These are phyloP conservation scores for Agapetus fuscipes DNA, from an alignment of 2,888 invertebrate genomes.

Conservation along the genomic window DNA sequence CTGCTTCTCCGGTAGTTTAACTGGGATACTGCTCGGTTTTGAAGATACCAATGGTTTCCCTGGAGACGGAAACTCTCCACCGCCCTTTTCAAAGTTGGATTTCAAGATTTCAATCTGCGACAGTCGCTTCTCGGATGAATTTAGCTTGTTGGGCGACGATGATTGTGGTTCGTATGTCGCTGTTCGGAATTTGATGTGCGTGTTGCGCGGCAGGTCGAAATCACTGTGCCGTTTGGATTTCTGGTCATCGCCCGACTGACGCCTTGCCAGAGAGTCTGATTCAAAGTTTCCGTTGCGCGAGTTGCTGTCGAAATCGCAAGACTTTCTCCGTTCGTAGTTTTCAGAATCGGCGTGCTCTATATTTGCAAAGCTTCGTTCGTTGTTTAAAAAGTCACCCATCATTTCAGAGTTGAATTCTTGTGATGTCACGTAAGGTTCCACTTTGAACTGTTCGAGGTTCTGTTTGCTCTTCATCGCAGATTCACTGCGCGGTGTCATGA, in stretches of 20 bases:
- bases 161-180: constrained; percentile 52
- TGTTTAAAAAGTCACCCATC: constrained; percentile 40
- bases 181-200: constrained; percentile 53
- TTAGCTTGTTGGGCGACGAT: constrained; percentile 44
- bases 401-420: constrained; percentile 36
- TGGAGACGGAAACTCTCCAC: constrained; percentile 25
- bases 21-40: constrained; percentile 42
- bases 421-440: constrained; percentile 19
- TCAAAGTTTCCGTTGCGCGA: constrained; percentile 31
- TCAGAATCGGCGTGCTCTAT: constrained; percentile 33
- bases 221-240: constrained; percentile 35
- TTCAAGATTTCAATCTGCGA: constrained; percentile 41
- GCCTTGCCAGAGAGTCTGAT: background rate
- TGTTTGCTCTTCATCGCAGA: constrained; percentile 25
- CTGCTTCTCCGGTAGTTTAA: constrained; percentile 33
- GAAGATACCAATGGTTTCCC: constrained; percentile 34
- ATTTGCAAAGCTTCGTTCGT: constrained; percentile 38
- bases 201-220: constrained; percentile 43
- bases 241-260: constrained; percentile 9
- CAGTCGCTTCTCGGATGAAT: constrained; percentile 46
- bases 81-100: constrained; percentile 35
- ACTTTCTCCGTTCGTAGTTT: constrained; percentile 14
- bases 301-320: constrained; percentile 23
- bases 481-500: constrained; percentile 45
- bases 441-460: constrained; percentile 1